These are phyloP conservation scores for Oceanodroma tethys DNA, from an alignment of 2,113 vertebrate species.

Conservation along the genomic window DNA sequence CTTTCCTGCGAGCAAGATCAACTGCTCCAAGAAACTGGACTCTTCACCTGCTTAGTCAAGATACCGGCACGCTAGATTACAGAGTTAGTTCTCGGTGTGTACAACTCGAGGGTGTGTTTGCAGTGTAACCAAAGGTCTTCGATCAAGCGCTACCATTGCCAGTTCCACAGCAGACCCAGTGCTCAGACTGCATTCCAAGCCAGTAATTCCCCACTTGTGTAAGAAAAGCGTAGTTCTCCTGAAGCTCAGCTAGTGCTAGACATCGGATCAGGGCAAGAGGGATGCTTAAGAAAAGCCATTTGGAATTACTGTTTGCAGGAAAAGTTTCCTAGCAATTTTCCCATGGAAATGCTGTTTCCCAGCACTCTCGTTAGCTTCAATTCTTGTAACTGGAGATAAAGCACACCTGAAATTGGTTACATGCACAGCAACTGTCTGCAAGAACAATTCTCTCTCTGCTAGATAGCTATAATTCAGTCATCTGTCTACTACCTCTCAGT, in stretches of 20 bases:
- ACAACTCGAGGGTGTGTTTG: neutral
- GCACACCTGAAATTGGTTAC: neutral
- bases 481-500: neutral
- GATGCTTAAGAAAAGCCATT: neutral
- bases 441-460: neutral
- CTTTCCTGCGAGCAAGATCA: neutral
- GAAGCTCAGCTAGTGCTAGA: neutral
- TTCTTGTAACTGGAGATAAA: neutral
- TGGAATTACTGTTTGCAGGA: neutral
- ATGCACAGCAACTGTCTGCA: neutral
- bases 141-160: fast-evolving
- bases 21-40: neutral
- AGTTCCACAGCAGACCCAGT: neutral
- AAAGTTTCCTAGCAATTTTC: neutral
- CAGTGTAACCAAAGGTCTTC: neutral
- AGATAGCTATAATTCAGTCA: neutral
- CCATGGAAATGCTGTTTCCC: neutral
- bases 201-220: neutral
- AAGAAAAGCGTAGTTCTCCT: neutral
- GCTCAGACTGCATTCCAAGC: neutral
- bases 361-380: fast-evolving
- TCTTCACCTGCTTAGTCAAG: neutral
- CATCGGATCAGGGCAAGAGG: neutral
- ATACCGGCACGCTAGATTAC: neutral
- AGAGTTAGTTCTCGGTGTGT: neutral